A percentile compares a stretch with the other conserved stretches of the same genome.
These are phyloP conservation scores for Clusia tigrina DNA, from an alignment of 2,888 invertebrate species.

Conservation along the genomic window DNA sequence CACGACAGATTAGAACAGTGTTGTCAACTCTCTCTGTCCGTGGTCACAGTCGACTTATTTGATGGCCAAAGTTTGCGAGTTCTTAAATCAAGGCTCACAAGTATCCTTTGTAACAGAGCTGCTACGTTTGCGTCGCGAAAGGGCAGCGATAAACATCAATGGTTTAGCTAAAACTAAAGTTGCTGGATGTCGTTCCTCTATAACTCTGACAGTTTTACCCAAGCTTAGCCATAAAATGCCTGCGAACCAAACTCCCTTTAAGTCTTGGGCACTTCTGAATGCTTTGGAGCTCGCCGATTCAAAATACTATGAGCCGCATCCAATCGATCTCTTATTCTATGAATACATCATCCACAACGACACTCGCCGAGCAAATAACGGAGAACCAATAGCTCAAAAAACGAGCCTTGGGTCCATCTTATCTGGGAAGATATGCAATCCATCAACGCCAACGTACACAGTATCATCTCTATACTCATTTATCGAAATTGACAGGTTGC, in stretches of 20 bases:
- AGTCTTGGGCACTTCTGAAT: background rate
- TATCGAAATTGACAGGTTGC: conserved; percentile 16
- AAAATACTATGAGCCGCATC: conserved; percentile 17
- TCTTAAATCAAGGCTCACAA: background rate
- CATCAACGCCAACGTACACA: background rate
- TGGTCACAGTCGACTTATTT: background rate
- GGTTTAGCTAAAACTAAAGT: no score
- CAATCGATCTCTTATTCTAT: conserved; percentile 14
- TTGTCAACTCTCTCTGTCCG: background rate
- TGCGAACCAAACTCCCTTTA: background rate
- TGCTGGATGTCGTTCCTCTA: no score
- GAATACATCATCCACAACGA: conserved; percentile 14
- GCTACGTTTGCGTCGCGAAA: background rate
- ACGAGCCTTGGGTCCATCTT: conserved; percentile 28
- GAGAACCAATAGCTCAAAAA: conserved; percentile 15
- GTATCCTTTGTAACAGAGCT: conserved; percentile 7
- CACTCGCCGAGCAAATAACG: background rate
- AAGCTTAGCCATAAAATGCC: conserved; percentile 1
- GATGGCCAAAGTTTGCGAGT: background rate
- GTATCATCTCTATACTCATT: conserved; percentile 9
- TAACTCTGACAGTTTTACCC: no score
- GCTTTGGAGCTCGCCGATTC: conserved; percentile 22
- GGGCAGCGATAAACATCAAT: background rate
- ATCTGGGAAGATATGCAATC: conserved; percentile 17
- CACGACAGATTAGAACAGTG: no score